phyloP scores from a whole-genome alignment of 2,113 vertebrate genomes.

The Xenopus tropicalis region UCB_Xtro_10.0 CM004444.2:35109001-35109500 shows the following conservation, averaged over 20 bases:
- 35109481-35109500: too few relatives aligned
- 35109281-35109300: constrained; percentile 23
- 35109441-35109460: neutral
- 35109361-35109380: neutral
- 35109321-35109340: constrained; percentile 20
- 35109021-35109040: constrained; percentile 1
- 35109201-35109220: constrained; percentile 9
- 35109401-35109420: constrained; percentile 15
- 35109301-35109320: constrained; percentile 28
- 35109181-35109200: constrained; percentile 32
- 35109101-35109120: constrained; percentile 41
- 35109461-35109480: too few relatives aligned
- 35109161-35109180: constrained; percentile 32
- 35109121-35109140: constrained; percentile 23
- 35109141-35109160: constrained; percentile 18
- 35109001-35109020: constrained; percentile 5
- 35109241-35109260: constrained; percentile 25
- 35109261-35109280: constrained; percentile 28
- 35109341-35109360: neutral
- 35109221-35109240: neutral
- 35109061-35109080: constrained; percentile 38
- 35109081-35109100: constrained; percentile 20
- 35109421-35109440: constrained; percentile 17
- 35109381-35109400: constrained; percentile 29
- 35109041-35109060: constrained; percentile 14